phyloP scores from a whole-genome alignment of 2,797 vertebrate species.

The Ficedula albicollis region DNA sequence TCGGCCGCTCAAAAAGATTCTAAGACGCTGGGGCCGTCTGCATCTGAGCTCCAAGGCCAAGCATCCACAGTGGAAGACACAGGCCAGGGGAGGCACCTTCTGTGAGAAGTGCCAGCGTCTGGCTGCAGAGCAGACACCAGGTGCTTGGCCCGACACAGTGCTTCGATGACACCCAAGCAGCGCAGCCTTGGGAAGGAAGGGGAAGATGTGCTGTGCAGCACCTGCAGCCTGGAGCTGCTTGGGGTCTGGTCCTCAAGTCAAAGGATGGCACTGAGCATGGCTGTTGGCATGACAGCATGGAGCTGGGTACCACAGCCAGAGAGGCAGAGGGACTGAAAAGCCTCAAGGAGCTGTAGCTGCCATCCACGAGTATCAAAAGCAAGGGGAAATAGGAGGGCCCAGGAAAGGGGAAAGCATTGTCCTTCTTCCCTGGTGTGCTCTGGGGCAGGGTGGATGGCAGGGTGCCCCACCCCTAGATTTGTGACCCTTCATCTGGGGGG shows the following conservation, averaged over 20 bases:
- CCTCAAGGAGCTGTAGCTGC: not conserved
- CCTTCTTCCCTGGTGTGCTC: not conserved
- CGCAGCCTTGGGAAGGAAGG: fast-evolving
- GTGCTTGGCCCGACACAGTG: not conserved
- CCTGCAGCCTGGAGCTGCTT: not conserved
- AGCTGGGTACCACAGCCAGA: not conserved
- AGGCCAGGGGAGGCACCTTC: conserved; percentile 25
- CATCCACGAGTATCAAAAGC: not conserved
- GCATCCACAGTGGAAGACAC: not conserved
- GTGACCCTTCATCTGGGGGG: not conserved
- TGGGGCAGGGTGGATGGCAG: not conserved
- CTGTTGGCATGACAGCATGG: not conserved
- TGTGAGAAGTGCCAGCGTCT: conserved; percentile 74
- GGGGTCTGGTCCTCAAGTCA: not conserved
- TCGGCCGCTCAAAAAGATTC: conserved; percentile 3
- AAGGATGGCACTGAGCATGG: not conserved
- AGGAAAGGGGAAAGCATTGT: not conserved
- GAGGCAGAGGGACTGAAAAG: not conserved
- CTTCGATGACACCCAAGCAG: not conserved
- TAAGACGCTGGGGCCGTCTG: not conserved
- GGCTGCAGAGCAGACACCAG: not conserved
- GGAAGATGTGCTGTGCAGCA: not conserved
- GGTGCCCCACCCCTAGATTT: not conserved
- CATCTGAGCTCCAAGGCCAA: not conserved
- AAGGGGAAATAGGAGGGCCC: not conserved